A percentile compares a stretch with the other conserved stretches of the same genome.
Evolutionary conservation across 1,140 invertebrate genomes (phyloP).

Genomic region (Drosophila arawakana): DNA sequence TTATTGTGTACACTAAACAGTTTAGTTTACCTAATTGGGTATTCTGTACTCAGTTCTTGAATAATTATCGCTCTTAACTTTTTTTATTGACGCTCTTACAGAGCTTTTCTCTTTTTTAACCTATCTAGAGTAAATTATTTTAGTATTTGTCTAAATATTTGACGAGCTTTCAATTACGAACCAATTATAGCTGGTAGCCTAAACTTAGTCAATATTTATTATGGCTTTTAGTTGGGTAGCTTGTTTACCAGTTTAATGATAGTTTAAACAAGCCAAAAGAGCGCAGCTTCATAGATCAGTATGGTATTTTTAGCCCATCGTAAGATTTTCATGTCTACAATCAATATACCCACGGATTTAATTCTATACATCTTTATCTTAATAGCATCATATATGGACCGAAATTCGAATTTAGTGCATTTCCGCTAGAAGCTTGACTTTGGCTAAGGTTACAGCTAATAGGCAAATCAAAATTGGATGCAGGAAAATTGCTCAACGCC

Average conservation of each 20-base stretch:
- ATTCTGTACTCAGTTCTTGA: conserved; percentile 7
- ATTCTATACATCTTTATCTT: conserved; percentile 13
- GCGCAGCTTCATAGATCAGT: background rate
- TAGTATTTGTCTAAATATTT: conserved; percentile 50
- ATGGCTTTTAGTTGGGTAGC: conserved; percentile 57
- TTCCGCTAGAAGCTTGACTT: conserved; percentile 21
- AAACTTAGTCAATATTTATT: conserved; percentile 62
- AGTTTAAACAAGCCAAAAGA: conserved; percentile 44
- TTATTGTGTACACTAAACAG: conserved; percentile 22
- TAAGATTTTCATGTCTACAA: background rate
- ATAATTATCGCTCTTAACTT: conserved; percentile 20
- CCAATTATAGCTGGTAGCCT: conserved; percentile 59
- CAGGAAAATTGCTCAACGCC: conserved; percentile 49
- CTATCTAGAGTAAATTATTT: conserved; percentile 11
- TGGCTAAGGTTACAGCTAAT: conserved; percentile 27
- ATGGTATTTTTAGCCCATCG: background rate
- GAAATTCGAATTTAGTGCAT: conserved; percentile 24
- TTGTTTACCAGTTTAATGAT: conserved; percentile 52
- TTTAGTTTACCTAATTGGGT: conserved; percentile 35
- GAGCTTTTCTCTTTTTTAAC: conserved; percentile 9
- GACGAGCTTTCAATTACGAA: conserved; percentile 54
- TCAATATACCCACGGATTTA: conserved; percentile 1
- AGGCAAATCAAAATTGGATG: conserved; percentile 32
- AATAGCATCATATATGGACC: conserved; percentile 17
- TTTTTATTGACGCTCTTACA: conserved; percentile 10